Evolutionary conservation across 2,888 invertebrate species (phyloP).

Genomic region (Tetrapedia diversipes): DNA sequence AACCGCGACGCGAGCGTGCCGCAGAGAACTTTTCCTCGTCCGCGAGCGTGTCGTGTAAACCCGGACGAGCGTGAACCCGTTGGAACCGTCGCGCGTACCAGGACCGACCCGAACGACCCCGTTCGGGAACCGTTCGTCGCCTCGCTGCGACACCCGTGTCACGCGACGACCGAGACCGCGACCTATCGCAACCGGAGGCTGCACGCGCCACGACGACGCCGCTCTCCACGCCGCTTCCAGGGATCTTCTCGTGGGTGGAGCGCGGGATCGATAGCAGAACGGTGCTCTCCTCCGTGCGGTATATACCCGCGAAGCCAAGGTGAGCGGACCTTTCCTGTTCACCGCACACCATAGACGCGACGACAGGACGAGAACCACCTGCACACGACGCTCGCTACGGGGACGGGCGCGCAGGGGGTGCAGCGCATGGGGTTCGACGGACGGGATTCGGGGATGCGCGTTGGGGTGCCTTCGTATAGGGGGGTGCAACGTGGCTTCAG

Average conservation of each 20-base stretch:
- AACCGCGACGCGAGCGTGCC: slow-evolving; percentile 8
- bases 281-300: no score
- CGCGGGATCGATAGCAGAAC: slow-evolving; percentile 38
- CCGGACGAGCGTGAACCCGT: no score
- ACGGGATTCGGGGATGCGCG: slow-evolving; percentile 46
- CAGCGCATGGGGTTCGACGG: slow-evolving; percentile 35
- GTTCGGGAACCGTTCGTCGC: slow-evolving; percentile 27
- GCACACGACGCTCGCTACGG: background rate
- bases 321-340: no score
- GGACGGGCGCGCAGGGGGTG: slow-evolving; percentile 18
- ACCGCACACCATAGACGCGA: background rate
- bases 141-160: slow-evolving; percentile 29
- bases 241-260: slow-evolving; percentile 30
- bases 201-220: slow-evolving; percentile 3
- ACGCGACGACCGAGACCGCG: slow-evolving; percentile 43
- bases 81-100: no score
- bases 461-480: background rate
- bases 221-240: slow-evolving; percentile 18
- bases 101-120: no score
- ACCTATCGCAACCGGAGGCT: slow-evolving; percentile 22
- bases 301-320: slow-evolving; percentile 22
- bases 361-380: slow-evolving; percentile 14
- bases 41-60: no score
- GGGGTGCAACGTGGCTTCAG: slow-evolving; percentile 1
- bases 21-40: background rate